These are phyloP conservation scores for Anthopleura xanthogrammica DNA, from an alignment of 92 coral and sea anemone species.

Conservation along the genomic window DNA sequence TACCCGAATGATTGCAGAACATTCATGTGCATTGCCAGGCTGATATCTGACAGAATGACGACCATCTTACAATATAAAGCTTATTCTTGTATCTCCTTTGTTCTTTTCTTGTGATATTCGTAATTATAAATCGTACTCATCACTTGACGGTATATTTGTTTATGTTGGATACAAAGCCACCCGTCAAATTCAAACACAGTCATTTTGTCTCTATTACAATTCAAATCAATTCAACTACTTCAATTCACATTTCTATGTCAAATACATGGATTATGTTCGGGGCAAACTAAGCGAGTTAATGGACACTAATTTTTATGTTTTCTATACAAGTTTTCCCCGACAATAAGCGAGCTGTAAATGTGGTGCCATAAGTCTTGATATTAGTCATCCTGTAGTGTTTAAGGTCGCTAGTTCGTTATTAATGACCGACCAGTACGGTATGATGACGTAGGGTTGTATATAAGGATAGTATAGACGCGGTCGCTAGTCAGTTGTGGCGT, in stretches of 20 bases:
- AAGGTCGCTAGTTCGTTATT: neutral
- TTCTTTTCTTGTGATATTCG: too few species aligned
- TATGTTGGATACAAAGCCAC: neutral
- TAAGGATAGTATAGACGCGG: neutral
- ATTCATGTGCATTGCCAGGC: too few species aligned
- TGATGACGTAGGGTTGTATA: conserved; percentile 22
- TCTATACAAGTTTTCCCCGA: neutral
- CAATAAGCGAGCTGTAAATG: conserved; percentile 16
- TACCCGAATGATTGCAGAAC: neutral
- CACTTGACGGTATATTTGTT: neutral
- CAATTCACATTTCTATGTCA: neutral
- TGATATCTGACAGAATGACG: too few species aligned
- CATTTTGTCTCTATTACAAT: neutral
- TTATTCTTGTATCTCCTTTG: too few species aligned
- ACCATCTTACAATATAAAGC: too few species aligned
- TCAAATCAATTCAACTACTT: neutral
- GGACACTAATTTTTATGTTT: neutral
- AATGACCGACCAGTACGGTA: neutral
- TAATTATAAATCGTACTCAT: too few species aligned
- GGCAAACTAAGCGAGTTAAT: neutral
- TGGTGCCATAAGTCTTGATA: neutral
- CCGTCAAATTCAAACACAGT: neutral
- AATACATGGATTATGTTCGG: neutral
- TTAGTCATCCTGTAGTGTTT: too few species aligned
- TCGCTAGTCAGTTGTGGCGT: conserved; percentile 8